A percentile compares a stretch with the other conserved stretches of the same genome.
These are phyloP conservation scores for Dryomyza anilis DNA, from an alignment of 2,888 invertebrate species.

Conservation along the genomic window DNA sequence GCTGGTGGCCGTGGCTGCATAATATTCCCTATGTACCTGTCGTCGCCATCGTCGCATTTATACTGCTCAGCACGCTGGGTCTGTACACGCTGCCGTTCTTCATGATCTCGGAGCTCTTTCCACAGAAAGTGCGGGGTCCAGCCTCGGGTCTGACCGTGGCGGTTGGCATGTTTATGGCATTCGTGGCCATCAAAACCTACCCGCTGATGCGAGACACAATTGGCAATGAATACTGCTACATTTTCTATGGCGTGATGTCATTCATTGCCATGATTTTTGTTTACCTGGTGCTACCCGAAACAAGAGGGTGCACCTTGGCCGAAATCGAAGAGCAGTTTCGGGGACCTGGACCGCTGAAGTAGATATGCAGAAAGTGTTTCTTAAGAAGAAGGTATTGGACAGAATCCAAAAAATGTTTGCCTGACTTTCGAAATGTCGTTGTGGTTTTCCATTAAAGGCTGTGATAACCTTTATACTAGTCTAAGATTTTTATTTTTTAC, in stretches of 20 bases:
- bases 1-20: slow-evolving; percentile 51
- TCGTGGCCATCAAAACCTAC: slow-evolving; percentile 71
- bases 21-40: slow-evolving; percentile 51
- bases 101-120: slow-evolving; percentile 76
- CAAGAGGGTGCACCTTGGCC: slow-evolving; percentile 70
- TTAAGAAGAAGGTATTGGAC: slow-evolving; percentile 28
- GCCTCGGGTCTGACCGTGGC: slow-evolving; percentile 72
- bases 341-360: slow-evolving; percentile 37
- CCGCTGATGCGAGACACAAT: slow-evolving; percentile 66
- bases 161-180: slow-evolving; percentile 70
- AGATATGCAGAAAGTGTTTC: slow-evolving; percentile 47
- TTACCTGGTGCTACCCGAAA: slow-evolving; percentile 71
- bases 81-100: slow-evolving; percentile 73
- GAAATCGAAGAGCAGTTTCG: slow-evolving; percentile 68
- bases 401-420: too few relatives aligned
- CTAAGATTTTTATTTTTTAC: too few relatives aligned
- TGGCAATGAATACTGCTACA: slow-evolving; percentile 70
- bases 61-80: slow-evolving; percentile 64
- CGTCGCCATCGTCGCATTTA: slow-evolving; percentile 52
- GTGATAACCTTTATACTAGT: too few relatives aligned
- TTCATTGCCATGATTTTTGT: slow-evolving; percentile 66
- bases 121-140: slow-evolving; percentile 67
- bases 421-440: too few relatives aligned
- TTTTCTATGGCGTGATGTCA: slow-evolving; percentile 67
- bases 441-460: too few relatives aligned